Evolutionary conservation across 2,888 invertebrate genomes (phyloP).

Genomic region (Cheilosia soror): DNA sequence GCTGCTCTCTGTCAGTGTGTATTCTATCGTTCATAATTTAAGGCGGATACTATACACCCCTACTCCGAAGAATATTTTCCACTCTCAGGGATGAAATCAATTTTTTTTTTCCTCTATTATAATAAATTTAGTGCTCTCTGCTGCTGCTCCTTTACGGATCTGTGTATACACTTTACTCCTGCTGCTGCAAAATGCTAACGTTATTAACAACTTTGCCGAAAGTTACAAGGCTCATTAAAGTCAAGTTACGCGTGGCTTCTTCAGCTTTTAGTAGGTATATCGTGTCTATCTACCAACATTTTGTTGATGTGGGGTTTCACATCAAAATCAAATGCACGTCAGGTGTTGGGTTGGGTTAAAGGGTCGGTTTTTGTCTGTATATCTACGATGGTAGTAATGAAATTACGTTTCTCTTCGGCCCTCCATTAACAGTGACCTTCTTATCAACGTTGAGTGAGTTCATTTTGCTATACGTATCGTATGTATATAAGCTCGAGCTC

Average conservation of each 20-base stretch:
- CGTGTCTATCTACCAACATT: not conserved
- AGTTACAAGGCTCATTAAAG: slow-evolving; percentile 65
- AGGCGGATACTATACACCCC: not conserved
- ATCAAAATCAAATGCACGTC: slow-evolving; percentile 24
- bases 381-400: slow-evolving; percentile 19
- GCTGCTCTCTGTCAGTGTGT: not conserved
- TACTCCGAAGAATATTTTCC: not conserved
- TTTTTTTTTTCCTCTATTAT: slow-evolving; percentile 4
- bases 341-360: slow-evolving; percentile 7
- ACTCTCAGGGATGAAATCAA: not conserved
- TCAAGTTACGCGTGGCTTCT: slow-evolving; percentile 40
- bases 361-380: not conserved
- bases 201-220: slow-evolving; percentile 59
- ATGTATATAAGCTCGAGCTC: too few relatives aligned
- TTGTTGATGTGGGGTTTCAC: not conserved
- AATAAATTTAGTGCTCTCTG: slow-evolving; percentile 41
- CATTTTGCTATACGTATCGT: not conserved
- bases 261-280: slow-evolving; percentile 7
- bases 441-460: slow-evolving; percentile 17
- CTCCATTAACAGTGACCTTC: slow-evolving; percentile 27
- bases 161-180: not conserved
- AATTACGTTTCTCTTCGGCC: slow-evolving; percentile 36
- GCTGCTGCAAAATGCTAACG: slow-evolving; percentile 39
- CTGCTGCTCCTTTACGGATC: slow-evolving; percentile 19
- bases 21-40: slow-evolving; percentile 34